phyloP scores from a whole-genome alignment of 2,113 vertebrate species.

The Struthidea cinerea region DNA sequence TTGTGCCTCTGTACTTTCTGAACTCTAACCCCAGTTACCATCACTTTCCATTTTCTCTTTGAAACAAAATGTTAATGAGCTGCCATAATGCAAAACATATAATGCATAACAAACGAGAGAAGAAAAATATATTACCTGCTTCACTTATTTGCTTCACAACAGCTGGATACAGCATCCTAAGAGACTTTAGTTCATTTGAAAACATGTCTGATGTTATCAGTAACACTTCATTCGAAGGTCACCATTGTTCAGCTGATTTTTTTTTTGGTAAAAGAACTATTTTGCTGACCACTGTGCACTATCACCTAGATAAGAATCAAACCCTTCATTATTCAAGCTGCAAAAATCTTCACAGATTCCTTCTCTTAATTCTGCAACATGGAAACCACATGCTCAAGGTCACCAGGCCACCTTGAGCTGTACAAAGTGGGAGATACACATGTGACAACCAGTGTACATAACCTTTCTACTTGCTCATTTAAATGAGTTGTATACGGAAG shows the following conservation, averaged over 20 bases:
- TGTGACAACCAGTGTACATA: neutral
- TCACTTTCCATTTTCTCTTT: neutral
- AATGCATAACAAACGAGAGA: neutral
- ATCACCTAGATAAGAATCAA: neutral
- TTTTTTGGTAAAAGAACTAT: neutral
- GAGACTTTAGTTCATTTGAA: neutral
- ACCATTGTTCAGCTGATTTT: neutral
- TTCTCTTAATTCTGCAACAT: neutral
- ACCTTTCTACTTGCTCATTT: neutral
- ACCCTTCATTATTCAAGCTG: neutral
- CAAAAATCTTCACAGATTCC: neutral
- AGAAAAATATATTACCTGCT: neutral
- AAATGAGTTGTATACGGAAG: neutral
- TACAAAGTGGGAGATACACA: neutral
- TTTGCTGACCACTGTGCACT: neutral
- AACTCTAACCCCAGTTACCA: neutral
- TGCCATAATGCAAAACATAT: neutral
- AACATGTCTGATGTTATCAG: neutral
- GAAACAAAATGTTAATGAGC: neutral
- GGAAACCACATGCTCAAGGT: neutral
- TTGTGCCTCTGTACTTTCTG: neutral
- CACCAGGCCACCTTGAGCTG: neutral
- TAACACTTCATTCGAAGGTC: rapidly evolving
- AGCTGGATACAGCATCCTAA: neutral
- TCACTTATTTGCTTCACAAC: neutral